These are phyloP conservation scores for Archivesica marissinica DNA, from an alignment of 1,140 invertebrate species.

Conservation along the genomic window DNA sequence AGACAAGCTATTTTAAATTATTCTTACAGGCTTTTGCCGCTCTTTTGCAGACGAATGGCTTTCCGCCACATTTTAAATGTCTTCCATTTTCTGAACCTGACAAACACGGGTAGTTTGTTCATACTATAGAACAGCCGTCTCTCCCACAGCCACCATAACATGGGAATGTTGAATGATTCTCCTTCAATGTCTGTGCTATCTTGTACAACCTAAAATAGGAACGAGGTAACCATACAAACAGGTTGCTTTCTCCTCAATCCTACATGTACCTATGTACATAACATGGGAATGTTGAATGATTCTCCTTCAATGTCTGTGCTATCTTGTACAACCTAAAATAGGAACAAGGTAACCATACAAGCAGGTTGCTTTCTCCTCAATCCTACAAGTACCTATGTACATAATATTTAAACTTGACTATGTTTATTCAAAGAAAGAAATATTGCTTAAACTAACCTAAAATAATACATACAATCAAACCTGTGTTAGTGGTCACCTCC, in stretches of 20 bases:
- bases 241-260: too few species aligned
- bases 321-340: slow-evolving; percentile 52
- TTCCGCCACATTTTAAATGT: slow-evolving; percentile 79
- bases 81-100: slow-evolving; percentile 81
- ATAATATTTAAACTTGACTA: too few species aligned
- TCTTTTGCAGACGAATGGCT: slow-evolving; percentile 77
- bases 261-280: slow-evolving; percentile 59
- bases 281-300: slow-evolving; percentile 75
- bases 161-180: slow-evolving; percentile 76
- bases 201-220: slow-evolving; percentile 45
- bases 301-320: slow-evolving; percentile 59
- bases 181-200: slow-evolving; percentile 49
- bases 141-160: slow-evolving; percentile 83
- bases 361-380: too few species aligned
- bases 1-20: too few species aligned
- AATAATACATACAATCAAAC: too few species aligned
- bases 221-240: too few species aligned
- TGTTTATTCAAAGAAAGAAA: too few species aligned
- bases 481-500: too few species aligned
- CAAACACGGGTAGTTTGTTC: slow-evolving; percentile 79
- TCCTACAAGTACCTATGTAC: background rate
- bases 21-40: slow-evolving; percentile 76
- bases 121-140: slow-evolving; percentile 80
- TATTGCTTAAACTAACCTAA: too few species aligned
- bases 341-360: too few species aligned